These are phyloP conservation scores for Thripadectes ignobilis DNA, from an alignment of 2,797 vertebrate species.

Conservation along the genomic window DNA sequence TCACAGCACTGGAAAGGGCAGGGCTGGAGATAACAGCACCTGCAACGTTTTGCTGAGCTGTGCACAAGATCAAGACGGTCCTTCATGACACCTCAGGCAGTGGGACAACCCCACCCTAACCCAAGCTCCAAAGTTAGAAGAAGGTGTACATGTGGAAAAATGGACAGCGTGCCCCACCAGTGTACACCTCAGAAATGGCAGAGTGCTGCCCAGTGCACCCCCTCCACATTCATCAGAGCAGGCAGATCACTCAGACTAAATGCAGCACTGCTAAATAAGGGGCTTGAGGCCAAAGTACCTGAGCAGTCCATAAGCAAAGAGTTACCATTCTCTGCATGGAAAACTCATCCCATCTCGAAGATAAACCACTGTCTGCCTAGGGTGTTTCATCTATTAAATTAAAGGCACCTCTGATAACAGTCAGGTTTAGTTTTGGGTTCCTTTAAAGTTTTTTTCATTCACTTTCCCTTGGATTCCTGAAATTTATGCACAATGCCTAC, in stretches of 20 bases:
- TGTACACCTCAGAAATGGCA: not conserved
- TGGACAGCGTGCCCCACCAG: not conserved
- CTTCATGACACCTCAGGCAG: not conserved
- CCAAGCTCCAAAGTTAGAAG: not conserved
- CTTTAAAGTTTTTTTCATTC: not conserved
- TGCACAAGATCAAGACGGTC: accelerated
- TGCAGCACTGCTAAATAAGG: accelerated
- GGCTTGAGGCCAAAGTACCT: not conserved
- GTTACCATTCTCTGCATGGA: not conserved
- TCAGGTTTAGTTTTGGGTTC: not conserved
- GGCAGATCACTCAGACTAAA: not conserved
- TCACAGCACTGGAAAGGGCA: accelerated
- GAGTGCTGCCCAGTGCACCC: not conserved
- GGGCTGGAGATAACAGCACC: not conserved
- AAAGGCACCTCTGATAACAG: not conserved
- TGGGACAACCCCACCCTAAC: accelerated
- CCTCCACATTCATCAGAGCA: not conserved
- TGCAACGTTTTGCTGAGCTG: accelerated
- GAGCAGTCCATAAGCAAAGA: not conserved
- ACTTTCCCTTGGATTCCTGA: not conserved
- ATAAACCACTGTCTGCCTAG: not conserved
- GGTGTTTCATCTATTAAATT: not conserved
- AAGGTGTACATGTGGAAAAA: accelerated
- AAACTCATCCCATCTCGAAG: not conserved
- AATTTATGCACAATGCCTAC: not conserved